Evolutionary conservation across 2,888 invertebrate genomes (phyloP), one percentile per base, ranked within the genome.

Genomic region (Heteromurus nitidus): DNA sequence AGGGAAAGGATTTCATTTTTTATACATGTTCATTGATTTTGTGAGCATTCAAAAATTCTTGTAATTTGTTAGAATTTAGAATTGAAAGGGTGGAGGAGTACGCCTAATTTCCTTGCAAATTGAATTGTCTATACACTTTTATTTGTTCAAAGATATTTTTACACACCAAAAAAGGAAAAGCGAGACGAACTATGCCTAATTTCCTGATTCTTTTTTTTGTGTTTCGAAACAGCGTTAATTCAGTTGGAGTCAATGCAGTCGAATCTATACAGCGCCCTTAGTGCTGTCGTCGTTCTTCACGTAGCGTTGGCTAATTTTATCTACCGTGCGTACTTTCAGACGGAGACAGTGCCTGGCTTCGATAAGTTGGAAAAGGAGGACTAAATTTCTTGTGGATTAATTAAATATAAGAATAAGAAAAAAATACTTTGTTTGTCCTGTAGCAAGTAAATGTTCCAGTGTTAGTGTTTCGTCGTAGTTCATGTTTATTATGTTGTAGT

Each of bases 251-350:
- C 88, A 73, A 89, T 94, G 53, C 91, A 92, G 22, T 93, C 94
- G 87, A 95, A 94, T 89, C 94, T 95, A 36, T 94, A 93, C 89
- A 93, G 95, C 2, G 95, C 95, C 26, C 92, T 94, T 47, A 91
- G 93, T 60, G 94, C 95, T 0, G 92, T 96, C 11, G 88, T 95
- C 5, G 92, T 93, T 5, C 90, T 96, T 70, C 95, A 96, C 88
- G 88, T 94, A 83, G 94, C 95, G 2, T 88, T 96, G 80, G 95
- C 93, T 28, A 90, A 94, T 60, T 95, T 94, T 88, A 94, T 96
- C 87, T 94, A 93, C 88, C 92, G 92, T 88, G 95, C 95, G 0
- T 95, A 95, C 89, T 93, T 92, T 86, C 92, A 89, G 64, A 89
- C 86, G 1, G 87, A 87, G 28, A 83, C 88, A 1, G 77, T 87